phyloP scores from a whole-genome alignment of 1,140 invertebrate species.

The Trichoplusia ni region DNA sequence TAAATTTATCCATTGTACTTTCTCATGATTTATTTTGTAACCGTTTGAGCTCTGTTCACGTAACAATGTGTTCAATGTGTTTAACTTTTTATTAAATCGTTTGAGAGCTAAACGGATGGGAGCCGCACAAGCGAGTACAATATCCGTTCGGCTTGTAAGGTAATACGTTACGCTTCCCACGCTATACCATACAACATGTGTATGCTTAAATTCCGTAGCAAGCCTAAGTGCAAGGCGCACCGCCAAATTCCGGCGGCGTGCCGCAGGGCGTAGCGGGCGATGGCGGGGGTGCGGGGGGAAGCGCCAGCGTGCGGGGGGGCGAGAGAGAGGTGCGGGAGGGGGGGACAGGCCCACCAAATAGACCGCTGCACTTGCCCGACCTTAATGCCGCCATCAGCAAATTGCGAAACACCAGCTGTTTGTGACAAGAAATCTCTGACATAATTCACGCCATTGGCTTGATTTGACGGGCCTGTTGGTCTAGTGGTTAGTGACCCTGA shows the following conservation, averaged over 20 bases:
- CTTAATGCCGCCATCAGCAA: constrained; percentile 78
- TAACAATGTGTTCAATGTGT: constrained; percentile 2
- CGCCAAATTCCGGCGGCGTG: constrained; percentile 71
- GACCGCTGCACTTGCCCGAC: constrained; percentile 65
- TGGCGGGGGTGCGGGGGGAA: constrained; percentile 23
- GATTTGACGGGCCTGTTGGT: constrained; percentile 44
- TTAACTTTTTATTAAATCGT: constrained; percentile 20
- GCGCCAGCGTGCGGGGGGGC: constrained; percentile 49
- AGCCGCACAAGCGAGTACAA: constrained; percentile 7
- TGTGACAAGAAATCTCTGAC: constrained; percentile 70
- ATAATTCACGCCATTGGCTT: constrained; percentile 61
- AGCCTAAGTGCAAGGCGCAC: constrained; percentile 63
- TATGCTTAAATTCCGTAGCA: constrained; percentile 47
- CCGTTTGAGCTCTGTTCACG: not conserved
- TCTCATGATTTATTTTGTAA: not conserved
- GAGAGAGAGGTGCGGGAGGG: constrained; percentile 20
- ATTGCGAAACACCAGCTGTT: constrained; percentile 76
- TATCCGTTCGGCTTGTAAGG: constrained; percentile 34
- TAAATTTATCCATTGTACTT: not conserved
- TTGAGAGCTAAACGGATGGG: constrained; percentile 13
- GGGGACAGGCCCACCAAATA: constrained; percentile 27
- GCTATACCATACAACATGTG: constrained; percentile 31
- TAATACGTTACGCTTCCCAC: constrained; percentile 33
- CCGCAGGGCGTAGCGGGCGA: constrained; percentile 50
- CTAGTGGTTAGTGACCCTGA: too few relatives aligned